Evolutionary conservation across 1,140 invertebrate species (phyloP).

Genomic region (Temnothorax curvispinosus): DNA sequence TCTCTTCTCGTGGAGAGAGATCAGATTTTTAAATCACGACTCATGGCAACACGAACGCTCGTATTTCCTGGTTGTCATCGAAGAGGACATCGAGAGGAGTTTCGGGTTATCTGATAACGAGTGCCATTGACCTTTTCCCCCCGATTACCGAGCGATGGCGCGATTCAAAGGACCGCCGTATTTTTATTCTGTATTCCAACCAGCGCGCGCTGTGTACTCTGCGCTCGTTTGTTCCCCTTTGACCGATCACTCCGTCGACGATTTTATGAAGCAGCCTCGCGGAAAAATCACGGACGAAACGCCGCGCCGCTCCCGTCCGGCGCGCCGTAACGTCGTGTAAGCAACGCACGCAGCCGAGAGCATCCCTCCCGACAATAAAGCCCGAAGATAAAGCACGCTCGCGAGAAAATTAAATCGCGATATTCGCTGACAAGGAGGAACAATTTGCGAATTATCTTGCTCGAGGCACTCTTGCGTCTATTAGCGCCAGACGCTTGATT

Average conservation of each 20-base stretch:
- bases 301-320: background rate
- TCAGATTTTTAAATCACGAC: constrained; percentile 44
- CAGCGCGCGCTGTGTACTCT: constrained; percentile 51
- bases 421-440: constrained; percentile 30
- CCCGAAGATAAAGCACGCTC: constrained; percentile 49
- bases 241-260: constrained; percentile 41
- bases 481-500: constrained; percentile 32
- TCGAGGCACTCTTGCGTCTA: constrained; percentile 14
- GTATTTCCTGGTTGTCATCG: constrained; percentile 47
- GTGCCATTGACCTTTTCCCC: constrained; percentile 62
- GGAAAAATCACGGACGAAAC: constrained; percentile 52
- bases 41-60: constrained; percentile 22
- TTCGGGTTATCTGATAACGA: constrained; percentile 68
- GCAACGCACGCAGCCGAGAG: constrained; percentile 2
- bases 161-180: constrained; percentile 66
- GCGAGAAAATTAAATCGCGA: constrained; percentile 57
- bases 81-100: constrained; percentile 53
- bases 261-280: constrained; percentile 59
- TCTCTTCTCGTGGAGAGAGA: constrained; percentile 1
- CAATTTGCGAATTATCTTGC: constrained; percentile 52
- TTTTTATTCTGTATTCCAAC: constrained; percentile 60
- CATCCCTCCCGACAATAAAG: constrained; percentile 44
- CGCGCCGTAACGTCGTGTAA: constrained; percentile 30
- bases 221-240: constrained; percentile 45
- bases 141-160: constrained; percentile 61